Conservation (phyloP, 2,797 vertebrate species). For the Coilia nasus region DNA sequence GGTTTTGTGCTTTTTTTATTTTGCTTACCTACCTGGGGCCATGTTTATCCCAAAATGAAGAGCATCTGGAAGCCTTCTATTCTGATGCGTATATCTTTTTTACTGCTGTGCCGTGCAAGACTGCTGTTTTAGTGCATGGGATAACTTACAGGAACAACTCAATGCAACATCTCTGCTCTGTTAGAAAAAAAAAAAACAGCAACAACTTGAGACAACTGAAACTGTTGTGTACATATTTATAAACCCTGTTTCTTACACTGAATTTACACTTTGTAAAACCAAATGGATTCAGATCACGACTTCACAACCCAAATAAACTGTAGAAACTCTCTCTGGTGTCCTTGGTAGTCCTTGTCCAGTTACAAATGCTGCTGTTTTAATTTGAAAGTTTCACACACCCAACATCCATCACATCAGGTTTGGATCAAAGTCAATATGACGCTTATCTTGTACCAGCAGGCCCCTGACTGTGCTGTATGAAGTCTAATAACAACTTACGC, state of each 20-base stretch:
- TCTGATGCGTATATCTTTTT: conserved; percentile 40
- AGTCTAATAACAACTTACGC: background rate
- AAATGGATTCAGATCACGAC: conserved; percentile 43
- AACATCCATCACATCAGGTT: background rate
- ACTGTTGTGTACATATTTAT: conserved; percentile 61
- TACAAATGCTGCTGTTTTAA: background rate
- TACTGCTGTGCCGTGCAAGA: conserved; percentile 33
- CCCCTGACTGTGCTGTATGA: background rate
- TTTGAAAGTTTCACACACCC: background rate
- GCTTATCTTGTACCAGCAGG: background rate
- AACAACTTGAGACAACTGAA: conserved; percentile 29
- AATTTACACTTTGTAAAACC: conserved; percentile 60
- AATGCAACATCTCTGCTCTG: conserved; percentile 35
- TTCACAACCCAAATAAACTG: conserved; percentile 55
- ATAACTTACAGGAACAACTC: conserved; percentile 40
- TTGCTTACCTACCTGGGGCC: conserved; percentile 30
- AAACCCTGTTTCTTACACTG: conserved; percentile 56
- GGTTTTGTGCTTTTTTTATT: conserved; percentile 27
- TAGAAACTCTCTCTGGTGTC: conserved; percentile 30
- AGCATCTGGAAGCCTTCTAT: conserved; percentile 35
- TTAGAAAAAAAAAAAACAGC: background rate
- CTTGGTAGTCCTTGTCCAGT: background rate
- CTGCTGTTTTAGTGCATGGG: conserved; percentile 48
- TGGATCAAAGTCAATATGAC: background rate
- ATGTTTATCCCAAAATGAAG: conserved; percentile 38